phyloP scores from a whole-genome alignment of 2,888 invertebrate species.

The Meliscaeva auricollis region DNA sequence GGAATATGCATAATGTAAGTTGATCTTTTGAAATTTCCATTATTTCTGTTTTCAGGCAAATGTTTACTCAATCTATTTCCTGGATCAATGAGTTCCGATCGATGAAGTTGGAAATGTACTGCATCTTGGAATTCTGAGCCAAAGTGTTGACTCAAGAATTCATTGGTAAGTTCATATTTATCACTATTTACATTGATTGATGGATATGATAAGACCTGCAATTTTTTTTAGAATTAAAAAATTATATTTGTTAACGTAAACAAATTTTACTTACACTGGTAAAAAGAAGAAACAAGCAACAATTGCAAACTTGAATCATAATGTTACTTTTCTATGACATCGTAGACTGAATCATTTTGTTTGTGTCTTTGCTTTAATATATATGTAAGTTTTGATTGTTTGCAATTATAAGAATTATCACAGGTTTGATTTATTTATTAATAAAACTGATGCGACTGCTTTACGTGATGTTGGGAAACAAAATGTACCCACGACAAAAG shows the following conservation, averaged over 20 bases:
- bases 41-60: background rate
- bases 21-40: constrained; percentile 42
- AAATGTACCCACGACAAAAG: constrained; percentile 45
- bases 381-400: background rate
- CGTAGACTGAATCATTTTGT: constrained; percentile 51
- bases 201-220: constrained; percentile 58
- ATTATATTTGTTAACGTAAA: background rate
- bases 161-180: constrained; percentile 70
- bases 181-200: constrained; percentile 10
- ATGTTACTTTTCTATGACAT: constrained; percentile 58
- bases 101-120: constrained; percentile 80
- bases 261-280: constrained; percentile 54
- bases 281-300: constrained; percentile 42
- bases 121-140: constrained; percentile 82
- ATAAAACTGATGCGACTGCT: constrained; percentile 38
- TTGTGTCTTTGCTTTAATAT: constrained; percentile 58
- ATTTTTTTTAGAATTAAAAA: background rate
- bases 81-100: constrained; percentile 28
- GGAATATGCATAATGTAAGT: constrained; percentile 45
- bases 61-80: constrained; percentile 39
- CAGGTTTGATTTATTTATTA: constrained; percentile 11
- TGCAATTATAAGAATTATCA: background rate
- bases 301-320: constrained; percentile 49
- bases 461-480: constrained; percentile 55
- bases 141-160: constrained; percentile 81